Conservation (phyloP, 2,888 invertebrate species). For the Drosophila gaucha region DNA sequence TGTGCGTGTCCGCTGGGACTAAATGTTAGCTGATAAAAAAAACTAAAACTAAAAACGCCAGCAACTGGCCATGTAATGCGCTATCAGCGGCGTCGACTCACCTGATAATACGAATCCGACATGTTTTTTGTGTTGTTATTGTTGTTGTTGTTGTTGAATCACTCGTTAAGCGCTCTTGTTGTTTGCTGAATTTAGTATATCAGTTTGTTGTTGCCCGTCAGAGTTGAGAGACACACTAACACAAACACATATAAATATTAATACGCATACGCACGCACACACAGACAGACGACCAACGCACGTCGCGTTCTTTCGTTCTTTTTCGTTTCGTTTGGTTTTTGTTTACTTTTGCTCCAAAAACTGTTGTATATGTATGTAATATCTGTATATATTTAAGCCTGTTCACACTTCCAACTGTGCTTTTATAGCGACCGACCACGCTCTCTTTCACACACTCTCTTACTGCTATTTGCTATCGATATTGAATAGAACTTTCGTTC, state of each 20-base stretch:
- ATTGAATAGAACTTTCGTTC: conserved; percentile 54
- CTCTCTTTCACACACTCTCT: conserved; percentile 29
- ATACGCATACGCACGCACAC: conserved; percentile 34
- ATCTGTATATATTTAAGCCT: conserved; percentile 20
- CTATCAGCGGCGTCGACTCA: conserved; percentile 67
- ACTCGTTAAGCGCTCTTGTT: conserved; percentile 29
- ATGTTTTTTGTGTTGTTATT: conserved; percentile 72
- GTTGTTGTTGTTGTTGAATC: conserved; percentile 43
- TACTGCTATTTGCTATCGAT: conserved; percentile 57
- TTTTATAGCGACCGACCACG: conserved; percentile 31
- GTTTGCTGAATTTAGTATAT: conserved; percentile 33
- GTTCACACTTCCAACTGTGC: conserved; percentile 70
- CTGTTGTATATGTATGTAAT: conserved; percentile 25
- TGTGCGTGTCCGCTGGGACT: conserved; percentile 25
- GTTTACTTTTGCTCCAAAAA: conserved; percentile 66
- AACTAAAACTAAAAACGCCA: conserved; percentile 23
- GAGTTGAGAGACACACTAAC: conserved; percentile 37
- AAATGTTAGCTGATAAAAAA: conserved; percentile 32
- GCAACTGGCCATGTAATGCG: conserved; percentile 42
- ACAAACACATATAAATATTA: conserved; percentile 26
- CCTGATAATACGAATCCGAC: conserved; percentile 85
- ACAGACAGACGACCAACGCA: conserved; percentile 44
- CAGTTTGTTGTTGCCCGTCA: conserved; percentile 59
- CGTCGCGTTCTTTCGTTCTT: conserved; percentile 53
- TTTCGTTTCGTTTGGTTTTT: conserved; percentile 51